phyloP scores from a whole-genome alignment of 2,797 vertebrate genomes.

The Anabacerthia variegaticeps region DNA sequence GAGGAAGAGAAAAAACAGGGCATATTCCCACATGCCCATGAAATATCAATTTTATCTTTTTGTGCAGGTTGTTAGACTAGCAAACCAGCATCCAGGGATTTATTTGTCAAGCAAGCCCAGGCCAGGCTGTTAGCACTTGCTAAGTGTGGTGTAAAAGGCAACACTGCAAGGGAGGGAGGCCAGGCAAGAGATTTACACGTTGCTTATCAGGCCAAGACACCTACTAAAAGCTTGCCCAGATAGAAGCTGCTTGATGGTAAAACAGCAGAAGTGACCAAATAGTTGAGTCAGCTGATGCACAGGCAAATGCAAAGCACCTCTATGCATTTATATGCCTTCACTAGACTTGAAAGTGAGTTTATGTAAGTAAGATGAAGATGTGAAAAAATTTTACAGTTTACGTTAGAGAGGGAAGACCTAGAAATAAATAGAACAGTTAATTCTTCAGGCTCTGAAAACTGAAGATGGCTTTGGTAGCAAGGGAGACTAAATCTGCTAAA shows the following conservation, averaged over 20 bases:
- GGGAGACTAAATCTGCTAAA: not conserved
- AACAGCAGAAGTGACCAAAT: not conserved
- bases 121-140: not conserved
- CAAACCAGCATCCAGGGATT: not conserved
- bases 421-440: not conserved
- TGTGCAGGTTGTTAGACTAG: not conserved
- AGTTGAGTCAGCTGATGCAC: not conserved
- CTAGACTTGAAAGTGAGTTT: not conserved
- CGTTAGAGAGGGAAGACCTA: not conserved
- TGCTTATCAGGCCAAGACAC: not conserved
- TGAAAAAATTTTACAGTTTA: not conserved
- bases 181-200: not conserved
- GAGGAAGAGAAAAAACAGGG: not conserved
- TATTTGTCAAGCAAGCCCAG: not conserved
- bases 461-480: not conserved
- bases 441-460: not conserved
- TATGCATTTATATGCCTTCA: not conserved
- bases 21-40: not conserved
- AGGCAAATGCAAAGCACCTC: not conserved
- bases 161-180: not conserved
- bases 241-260: not conserved
- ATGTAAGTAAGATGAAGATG: not conserved
- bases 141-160: not conserved
- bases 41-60: not conserved
- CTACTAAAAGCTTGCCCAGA: not conserved